phyloP scores from a whole-genome alignment of 2,888 invertebrate species.

The Diogma glabrata region DNA sequence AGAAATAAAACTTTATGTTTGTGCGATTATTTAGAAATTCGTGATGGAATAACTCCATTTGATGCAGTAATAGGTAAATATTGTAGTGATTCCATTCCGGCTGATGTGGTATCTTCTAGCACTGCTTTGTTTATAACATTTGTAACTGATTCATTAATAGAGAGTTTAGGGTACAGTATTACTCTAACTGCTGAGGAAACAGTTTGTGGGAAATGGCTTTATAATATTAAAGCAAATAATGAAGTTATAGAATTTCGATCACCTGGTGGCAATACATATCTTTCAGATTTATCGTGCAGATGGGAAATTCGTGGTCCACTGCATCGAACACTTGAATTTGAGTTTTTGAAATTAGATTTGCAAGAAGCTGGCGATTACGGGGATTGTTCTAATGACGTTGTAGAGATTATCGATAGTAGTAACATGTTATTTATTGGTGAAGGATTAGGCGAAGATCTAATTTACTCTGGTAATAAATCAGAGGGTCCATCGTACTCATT shows the following conservation, averaged over 20 bases:
- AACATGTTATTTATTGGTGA: constrained; percentile 19
- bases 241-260: constrained; percentile 30
- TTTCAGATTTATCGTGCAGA: constrained; percentile 42
- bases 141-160: constrained; percentile 46
- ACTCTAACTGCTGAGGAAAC: constrained; percentile 42
- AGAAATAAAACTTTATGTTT: constrained; percentile 43
- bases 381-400: constrained; percentile 39
- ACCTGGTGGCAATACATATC: constrained; percentile 42
- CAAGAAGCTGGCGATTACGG: constrained; percentile 31
- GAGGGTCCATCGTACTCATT: constrained; percentile 11
- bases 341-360: constrained; percentile 46
- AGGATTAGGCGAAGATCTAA: constrained; percentile 35
- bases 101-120: constrained; percentile 44
- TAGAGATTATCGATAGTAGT: constrained; percentile 36
- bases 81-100: constrained; percentile 50
- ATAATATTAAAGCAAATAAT: constrained; percentile 4
- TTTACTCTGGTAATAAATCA: constrained; percentile 24
- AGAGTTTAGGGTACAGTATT: constrained; percentile 52
- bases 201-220: constrained; percentile 40
- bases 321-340: constrained; percentile 32
- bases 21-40: constrained; percentile 63
- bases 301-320: constrained; percentile 39
- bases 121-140: constrained; percentile 55
- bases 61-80: constrained; percentile 48
- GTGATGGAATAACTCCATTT: constrained; percentile 56